Evolutionary conservation across 2,797 vertebrate genomes (phyloP), one percentile per base, ranked within the genome.

Genomic region (Apogon talboti): DNA sequence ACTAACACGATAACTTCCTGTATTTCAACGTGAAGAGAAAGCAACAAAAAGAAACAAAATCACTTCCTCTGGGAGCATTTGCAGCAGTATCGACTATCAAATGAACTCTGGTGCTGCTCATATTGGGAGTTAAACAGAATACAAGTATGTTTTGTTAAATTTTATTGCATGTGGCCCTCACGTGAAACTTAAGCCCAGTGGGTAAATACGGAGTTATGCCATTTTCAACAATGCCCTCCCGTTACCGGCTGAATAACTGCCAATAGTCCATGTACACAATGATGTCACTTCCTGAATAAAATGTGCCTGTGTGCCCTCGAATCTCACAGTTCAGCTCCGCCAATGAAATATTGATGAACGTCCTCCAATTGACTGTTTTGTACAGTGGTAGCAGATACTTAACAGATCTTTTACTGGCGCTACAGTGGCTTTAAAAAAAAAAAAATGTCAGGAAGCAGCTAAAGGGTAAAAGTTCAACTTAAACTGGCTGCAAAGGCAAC

Each of bases 281-380:
- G 91, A 95, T 94, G 92, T 95, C 93, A 95, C 94, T 96, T 96
- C 95, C 95, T 94, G 92, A 67, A 84, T 93, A 91, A 94, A 95
- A 93, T 69, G 88, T 81, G 86, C 75, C 82, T 82, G 86, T 82
- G 87, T 92, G 90, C 91, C 90, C 80, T 43, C 40, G 53, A 78
- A 70, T 79, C 61, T 71, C 75, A 71, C 50, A 79, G 89, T 81
- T 88, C 84, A 84, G 11, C 76, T 65, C 72, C 57, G 69, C 76
- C 83, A 82, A 72, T 54, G 57, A 87, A 79, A 76, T 75, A 77
- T 81, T 81, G 80, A 88, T 84, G 74, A 82, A 74, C 64, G 60
- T 75, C 45, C 75, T 69, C 5, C 18, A 48, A 67, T 50, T 47
- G 51, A 53, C 24, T 0, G 45, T 0, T 47, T 50, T 11, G 33